Percentiles rank a stretch among this genome's conserved stretches.
Conservation (phyloP, 2,888 invertebrate species). For the Masnerella sp. region DNA sequence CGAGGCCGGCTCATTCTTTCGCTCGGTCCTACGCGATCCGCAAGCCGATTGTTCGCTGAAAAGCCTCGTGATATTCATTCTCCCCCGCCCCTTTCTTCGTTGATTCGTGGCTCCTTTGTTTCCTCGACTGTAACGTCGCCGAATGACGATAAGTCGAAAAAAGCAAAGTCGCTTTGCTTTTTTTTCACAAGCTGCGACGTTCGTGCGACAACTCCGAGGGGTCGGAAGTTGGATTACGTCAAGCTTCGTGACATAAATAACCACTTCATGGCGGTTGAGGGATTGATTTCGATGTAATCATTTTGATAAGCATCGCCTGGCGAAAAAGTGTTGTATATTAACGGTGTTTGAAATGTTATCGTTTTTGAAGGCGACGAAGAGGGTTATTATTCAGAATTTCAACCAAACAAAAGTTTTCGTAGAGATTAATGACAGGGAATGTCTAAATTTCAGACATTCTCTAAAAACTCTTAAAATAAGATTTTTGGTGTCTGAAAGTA, state of each 20-base stretch:
- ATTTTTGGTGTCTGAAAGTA: no score
- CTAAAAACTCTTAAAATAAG: no score
- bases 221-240: conserved; percentile 1
- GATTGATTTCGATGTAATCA: conserved; percentile 10
- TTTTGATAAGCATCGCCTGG: conserved; percentile 6
- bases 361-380: no score
- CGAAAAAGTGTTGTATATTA: background rate
- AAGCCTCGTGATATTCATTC: conserved; percentile 52
- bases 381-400: no score
- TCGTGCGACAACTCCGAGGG: conserved; percentile 5
- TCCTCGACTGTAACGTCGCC: conserved; percentile 19
- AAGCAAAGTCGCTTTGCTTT: background rate
- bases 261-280: background rate
- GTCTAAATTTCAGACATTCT: no score
- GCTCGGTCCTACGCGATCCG: conserved; percentile 48
- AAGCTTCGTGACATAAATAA: conserved; percentile 12
- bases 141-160: conserved; percentile 32
- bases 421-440: no score
- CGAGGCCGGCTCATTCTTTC: conserved; percentile 35
- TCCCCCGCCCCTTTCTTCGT: conserved; percentile 31
- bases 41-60: conserved; percentile 54
- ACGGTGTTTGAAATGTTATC: background rate
- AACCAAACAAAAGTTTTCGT: no score
- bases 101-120: conserved; percentile 47
- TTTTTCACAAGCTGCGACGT: conserved; percentile 10